A percentile compares a stretch with the other conserved stretches of the same genome.
phyloP scores from a whole-genome alignment of 1,140 invertebrate species.

The Brachionus rubens region DNA sequence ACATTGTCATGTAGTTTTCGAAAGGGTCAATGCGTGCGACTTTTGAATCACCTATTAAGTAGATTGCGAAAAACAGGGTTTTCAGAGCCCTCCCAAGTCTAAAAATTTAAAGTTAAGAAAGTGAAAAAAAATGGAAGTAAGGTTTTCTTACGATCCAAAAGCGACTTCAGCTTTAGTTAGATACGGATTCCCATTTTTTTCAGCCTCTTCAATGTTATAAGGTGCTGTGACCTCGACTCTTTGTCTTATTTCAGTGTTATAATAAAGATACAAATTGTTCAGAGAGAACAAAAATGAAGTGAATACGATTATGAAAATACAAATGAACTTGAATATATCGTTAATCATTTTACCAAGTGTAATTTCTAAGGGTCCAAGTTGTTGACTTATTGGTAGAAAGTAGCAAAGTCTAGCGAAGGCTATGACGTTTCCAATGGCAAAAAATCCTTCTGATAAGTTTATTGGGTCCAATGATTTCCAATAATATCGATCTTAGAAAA shows the following conservation, averaged over 20 bases:
- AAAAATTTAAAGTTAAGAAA: too few relatives aligned
- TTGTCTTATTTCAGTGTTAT: slow-evolving; percentile 56
- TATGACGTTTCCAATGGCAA: slow-evolving; percentile 56
- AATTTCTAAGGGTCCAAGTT: slow-evolving; percentile 60
- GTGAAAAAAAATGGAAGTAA: neutral
- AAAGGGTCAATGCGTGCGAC: slow-evolving; percentile 65
- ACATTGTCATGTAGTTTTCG: slow-evolving; percentile 46
- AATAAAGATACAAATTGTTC: slow-evolving; percentile 61
- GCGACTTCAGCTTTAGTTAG: slow-evolving; percentile 17
- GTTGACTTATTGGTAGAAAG: slow-evolving; percentile 61
- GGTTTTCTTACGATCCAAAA: slow-evolving; percentile 19
- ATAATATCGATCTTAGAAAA: slow-evolving; percentile 52
- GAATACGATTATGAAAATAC: slow-evolving; percentile 53
- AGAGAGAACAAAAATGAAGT: slow-evolving; percentile 61
- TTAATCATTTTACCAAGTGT: slow-evolving; percentile 60
- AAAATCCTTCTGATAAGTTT: slow-evolving; percentile 52
- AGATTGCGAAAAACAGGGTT: slow-evolving; percentile 71
- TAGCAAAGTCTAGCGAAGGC: slow-evolving; percentile 59
- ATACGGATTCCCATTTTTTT: neutral
- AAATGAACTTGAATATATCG: slow-evolving; percentile 54
- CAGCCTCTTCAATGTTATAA: slow-evolving; percentile 24
- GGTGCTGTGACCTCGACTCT: slow-evolving; percentile 52
- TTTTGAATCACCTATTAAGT: slow-evolving; percentile 61
- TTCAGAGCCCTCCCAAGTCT: slow-evolving; percentile 72
- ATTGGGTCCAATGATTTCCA: slow-evolving; percentile 53